Conservation (phyloP, 2,888 invertebrate species). For the Philonicus albiceps region DNA sequence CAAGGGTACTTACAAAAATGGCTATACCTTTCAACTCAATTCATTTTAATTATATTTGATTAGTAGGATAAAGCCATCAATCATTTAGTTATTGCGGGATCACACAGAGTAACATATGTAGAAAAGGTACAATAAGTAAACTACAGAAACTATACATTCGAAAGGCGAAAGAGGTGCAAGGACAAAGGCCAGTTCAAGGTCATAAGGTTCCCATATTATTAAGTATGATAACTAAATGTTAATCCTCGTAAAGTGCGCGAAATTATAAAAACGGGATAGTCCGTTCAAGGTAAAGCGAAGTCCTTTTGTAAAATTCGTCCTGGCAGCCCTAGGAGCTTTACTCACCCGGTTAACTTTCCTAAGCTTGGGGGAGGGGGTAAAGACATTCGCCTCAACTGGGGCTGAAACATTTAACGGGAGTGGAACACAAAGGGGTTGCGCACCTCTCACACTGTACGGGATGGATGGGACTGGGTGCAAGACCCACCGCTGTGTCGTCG, state of each 20-base stretch:
- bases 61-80: too few species aligned
- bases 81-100: background rate
- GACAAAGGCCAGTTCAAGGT: background rate
- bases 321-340: constrained; percentile 25
- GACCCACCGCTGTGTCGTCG: constrained; percentile 19
- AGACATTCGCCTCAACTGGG: background rate
- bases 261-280: background rate
- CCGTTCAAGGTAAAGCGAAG: background rate
- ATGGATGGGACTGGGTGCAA: background rate
- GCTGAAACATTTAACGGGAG: background rate
- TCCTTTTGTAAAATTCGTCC: background rate
- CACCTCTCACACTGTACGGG: background rate
- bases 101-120: background rate
- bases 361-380: background rate
- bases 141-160: too few species aligned
- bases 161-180: background rate
- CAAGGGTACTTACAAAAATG: too few species aligned
- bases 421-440: background rate
- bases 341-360: constrained; percentile 12
- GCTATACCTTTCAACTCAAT: too few species aligned
- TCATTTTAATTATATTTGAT: too few species aligned
- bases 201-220: background rate
- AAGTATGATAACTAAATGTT: background rate
- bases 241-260: background rate
- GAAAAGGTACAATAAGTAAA: too few species aligned